A percentile compares a stretch with the other conserved stretches of the same genome.
Evolutionary conservation across 1,140 invertebrate species (phyloP).

Genomic region (Cepaea nemoralis): DNA sequence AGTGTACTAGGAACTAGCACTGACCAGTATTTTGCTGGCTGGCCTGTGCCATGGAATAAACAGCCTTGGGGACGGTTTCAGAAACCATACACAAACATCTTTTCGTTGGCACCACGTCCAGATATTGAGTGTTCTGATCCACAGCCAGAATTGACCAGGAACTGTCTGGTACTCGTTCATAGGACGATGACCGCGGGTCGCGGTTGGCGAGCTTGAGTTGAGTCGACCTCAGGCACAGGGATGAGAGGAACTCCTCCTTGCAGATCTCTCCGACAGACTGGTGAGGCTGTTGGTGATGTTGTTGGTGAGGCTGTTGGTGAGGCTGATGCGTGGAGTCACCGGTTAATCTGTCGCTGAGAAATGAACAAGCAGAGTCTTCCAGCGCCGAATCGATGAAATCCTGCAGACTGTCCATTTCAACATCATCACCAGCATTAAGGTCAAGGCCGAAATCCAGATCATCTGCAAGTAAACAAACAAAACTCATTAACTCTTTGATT

Average conservation of each 20-base stretch:
- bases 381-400: conserved; percentile 22
- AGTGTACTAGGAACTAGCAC: background rate
- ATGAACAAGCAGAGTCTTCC: background rate
- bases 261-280: background rate
- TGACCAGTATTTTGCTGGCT: background rate
- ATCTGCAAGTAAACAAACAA: background rate
- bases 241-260: background rate
- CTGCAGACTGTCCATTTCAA: conserved; percentile 18
- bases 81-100: background rate
- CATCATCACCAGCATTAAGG: conserved; percentile 5
- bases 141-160: background rate
- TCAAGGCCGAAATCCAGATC: conserved; percentile 12
- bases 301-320: too few relatives aligned
- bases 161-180: too few relatives aligned
- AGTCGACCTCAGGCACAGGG: background rate
- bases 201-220: background rate
- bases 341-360: background rate
- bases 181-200: background rate
- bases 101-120: background rate
- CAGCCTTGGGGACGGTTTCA: background rate
- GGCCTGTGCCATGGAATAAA: background rate
- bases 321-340: background rate
- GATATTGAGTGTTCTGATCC: background rate
- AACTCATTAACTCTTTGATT: too few relatives aligned
- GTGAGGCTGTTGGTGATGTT: background rate